These are phyloP conservation scores for Pelecanoides urinatrix DNA, from an alignment of 2,113 vertebrate species.

Conservation along the genomic window DNA sequence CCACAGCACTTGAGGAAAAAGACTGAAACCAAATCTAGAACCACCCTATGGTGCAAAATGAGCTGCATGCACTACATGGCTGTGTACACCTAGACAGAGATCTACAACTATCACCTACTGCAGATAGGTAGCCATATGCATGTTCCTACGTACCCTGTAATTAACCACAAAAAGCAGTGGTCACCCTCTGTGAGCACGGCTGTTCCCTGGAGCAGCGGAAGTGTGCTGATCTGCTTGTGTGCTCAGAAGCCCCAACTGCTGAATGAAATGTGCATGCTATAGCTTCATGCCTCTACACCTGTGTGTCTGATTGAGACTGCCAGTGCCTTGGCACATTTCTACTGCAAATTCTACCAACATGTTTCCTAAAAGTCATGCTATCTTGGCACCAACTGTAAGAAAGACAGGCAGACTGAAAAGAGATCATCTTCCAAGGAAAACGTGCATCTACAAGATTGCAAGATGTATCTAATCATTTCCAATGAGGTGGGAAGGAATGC, in stretches of 20 bases:
- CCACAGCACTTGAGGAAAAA: not conserved
- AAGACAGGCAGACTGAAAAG: not conserved
- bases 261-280: accelerated
- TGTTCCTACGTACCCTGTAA: not conserved
- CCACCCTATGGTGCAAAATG: not conserved
- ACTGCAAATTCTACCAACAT: not conserved
- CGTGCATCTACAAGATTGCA: not conserved
- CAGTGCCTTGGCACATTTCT: not conserved
- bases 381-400: not conserved
- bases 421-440: not conserved
- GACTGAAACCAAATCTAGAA: not conserved
- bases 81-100: not conserved
- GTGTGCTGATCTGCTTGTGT: not conserved
- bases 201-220: not conserved
- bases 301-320: not conserved
- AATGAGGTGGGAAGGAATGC: not conserved
- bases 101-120: not conserved
- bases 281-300: not conserved
- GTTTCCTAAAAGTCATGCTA: not conserved
- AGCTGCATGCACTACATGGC: not conserved
- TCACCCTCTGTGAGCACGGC: accelerated
- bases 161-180: not conserved
- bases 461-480: not conserved
- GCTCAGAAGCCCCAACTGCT: not conserved
- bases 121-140: not conserved